Conservation (phyloP, 2,888 invertebrate species). For the Chrysolina haemoptera region DNA sequence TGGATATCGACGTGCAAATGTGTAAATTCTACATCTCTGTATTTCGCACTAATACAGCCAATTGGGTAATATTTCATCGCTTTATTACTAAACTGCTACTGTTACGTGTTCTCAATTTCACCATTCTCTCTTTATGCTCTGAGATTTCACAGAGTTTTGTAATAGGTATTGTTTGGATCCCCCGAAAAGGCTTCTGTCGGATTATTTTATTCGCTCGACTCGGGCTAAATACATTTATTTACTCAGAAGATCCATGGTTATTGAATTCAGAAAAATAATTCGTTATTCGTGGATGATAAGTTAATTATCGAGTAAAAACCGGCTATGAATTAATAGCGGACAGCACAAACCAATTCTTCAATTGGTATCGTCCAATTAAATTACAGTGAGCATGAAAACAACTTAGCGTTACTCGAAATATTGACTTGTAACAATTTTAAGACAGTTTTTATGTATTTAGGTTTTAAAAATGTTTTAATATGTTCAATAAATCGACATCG, state of each 20-base stretch:
- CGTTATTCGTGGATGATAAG: background rate
- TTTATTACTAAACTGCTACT: conserved; percentile 47
- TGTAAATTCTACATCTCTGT: conserved; percentile 51
- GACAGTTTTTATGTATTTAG: no score
- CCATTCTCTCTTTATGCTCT: background rate
- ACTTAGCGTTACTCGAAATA: no score
- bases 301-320: background rate
- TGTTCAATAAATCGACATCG: no score
- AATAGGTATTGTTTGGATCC: background rate
- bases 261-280: background rate
- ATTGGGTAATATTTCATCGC: conserved; percentile 51
- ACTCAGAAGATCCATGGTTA: background rate
- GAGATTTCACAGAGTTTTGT: conserved; percentile 2
- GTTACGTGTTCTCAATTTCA: conserved; percentile 11
- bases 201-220: background rate
- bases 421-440: no score
- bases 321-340: no score
- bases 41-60: conserved; percentile 36
- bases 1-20: conserved; percentile 57
- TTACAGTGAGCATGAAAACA: no score
- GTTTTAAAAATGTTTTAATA: no score
- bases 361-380: no score
- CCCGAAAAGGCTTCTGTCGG: background rate
- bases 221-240: background rate
- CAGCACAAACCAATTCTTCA: no score